phyloP scores from a whole-genome alignment of 2,888 invertebrate genomes.

The Thumatha senex region DNA sequence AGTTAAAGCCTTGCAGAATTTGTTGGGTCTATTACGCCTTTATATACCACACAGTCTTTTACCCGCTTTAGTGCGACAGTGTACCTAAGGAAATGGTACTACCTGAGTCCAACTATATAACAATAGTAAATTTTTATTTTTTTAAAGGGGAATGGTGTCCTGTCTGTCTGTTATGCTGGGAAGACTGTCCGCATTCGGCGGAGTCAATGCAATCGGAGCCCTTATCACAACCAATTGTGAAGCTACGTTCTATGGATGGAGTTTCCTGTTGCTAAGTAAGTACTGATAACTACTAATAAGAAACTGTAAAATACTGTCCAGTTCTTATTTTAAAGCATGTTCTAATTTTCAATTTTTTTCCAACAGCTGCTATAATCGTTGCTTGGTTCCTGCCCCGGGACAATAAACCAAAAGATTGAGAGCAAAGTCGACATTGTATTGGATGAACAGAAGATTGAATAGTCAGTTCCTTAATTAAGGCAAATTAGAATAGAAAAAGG shows the following conservation, averaged over 20 bases:
- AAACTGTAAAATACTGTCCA: too few species aligned
- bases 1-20: too few species aligned
- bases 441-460: conserved; percentile 30
- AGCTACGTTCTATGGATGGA: conserved; percentile 85
- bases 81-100: too few species aligned
- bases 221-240: conserved; percentile 85
- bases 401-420: conserved; percentile 44
- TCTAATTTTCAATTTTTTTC: conserved; percentile 4
- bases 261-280: conserved; percentile 76
- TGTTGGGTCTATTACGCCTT: too few species aligned
- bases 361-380: conserved; percentile 62
- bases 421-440: not conserved
- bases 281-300: conserved; percentile 11
- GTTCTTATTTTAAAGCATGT: too few species aligned
- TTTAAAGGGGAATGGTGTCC: conserved; percentile 84
- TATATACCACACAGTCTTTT: too few species aligned
- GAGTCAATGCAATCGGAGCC: conserved; percentile 85
- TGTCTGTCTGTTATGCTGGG: conserved; percentile 86
- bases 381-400: conserved; percentile 70
- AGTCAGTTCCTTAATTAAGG: not conserved
- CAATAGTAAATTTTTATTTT: not conserved
- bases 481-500: too few species aligned
- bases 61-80: too few species aligned
- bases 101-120: too few species aligned
- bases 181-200: conserved; percentile 85